These are phyloP conservation scores for Ceyx melanurus DNA, from an alignment of 2,113 vertebrate genomes.

Conservation along the genomic window DNA sequence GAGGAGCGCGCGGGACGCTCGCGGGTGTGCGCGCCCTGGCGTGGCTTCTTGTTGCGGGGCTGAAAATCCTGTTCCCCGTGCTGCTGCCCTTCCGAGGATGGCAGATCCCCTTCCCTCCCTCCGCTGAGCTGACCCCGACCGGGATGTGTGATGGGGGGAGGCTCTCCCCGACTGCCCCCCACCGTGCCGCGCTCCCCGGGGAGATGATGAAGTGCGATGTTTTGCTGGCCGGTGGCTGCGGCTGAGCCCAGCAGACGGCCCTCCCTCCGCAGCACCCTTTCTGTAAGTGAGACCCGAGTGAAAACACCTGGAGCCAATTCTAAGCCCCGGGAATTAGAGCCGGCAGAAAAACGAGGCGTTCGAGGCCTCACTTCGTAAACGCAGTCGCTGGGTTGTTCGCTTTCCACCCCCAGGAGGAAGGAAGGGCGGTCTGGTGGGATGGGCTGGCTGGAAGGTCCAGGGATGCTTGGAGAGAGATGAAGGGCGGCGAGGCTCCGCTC, in stretches of 20 bases:
- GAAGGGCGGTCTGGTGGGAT: not conserved
- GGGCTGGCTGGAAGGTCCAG: not conserved
- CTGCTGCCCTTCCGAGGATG: not conserved
- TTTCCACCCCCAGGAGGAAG: not conserved
- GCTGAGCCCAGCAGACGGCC: not conserved
- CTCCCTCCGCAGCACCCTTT: not conserved
- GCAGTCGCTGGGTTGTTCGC: not conserved
- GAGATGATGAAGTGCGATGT: not conserved
- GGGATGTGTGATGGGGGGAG: not conserved
- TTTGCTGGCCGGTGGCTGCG: not conserved
- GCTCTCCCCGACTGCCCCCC: rapidly evolving
- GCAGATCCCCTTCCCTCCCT: not conserved
- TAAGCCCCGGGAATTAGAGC: not conserved
- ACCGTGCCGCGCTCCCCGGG: rapidly evolving
- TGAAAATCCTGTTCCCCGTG: not conserved
- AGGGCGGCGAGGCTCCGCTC: rapidly evolving
- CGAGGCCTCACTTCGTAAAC: rapidly evolving
- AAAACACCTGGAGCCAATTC: slow-evolving; percentile 36
- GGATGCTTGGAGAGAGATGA: not conserved
- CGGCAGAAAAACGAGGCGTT: rapidly evolving
- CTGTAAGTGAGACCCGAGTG: rapidly evolving
- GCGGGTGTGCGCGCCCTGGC: rapidly evolving
- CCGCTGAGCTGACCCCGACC: rapidly evolving
- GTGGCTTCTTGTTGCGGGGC: not conserved
- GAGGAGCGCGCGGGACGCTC: rapidly evolving